Percentiles rank a stretch among this genome's conserved stretches.
These are phyloP conservation scores for Athalia rosae DNA, from an alignment of 2,888 invertebrate genomes.

Conservation along the genomic window DNA sequence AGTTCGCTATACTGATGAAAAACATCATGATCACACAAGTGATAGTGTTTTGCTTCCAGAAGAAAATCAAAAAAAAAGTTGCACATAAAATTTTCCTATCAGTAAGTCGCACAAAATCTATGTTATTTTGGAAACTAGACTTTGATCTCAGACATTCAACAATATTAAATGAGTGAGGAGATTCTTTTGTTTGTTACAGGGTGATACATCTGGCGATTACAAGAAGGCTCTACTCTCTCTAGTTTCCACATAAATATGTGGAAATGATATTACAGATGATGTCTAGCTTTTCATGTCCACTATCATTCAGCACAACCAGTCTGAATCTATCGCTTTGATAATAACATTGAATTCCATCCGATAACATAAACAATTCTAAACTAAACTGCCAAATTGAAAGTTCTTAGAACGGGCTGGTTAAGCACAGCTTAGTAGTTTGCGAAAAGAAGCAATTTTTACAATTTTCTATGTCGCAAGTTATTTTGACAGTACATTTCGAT, in stretches of 20 bases:
- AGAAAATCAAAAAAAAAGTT: conserved; percentile 20
- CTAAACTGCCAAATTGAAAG: conserved; percentile 41
- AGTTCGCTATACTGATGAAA: conserved; percentile 11
- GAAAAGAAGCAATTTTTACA: conserved; percentile 9
- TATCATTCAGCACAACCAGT: conserved; percentile 20
- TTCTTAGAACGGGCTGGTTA: conserved; percentile 29
- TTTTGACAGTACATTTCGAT: conserved; percentile 8
- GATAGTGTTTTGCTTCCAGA: conserved; percentile 13
- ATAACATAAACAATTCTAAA: conserved; percentile 17
- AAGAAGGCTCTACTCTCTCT: conserved; percentile 91
- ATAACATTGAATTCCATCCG: conserved; percentile 38
- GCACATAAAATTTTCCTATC: neutral
- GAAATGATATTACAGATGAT: neutral
- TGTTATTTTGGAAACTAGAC: conserved; percentile 37
- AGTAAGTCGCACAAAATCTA: conserved; percentile 37
- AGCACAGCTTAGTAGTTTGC: conserved; percentile 36
- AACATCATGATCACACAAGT: conserved; percentile 19
- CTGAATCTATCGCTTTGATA: conserved; percentile 29
- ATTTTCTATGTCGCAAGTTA: conserved; percentile 10
- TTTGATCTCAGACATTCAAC: conserved; percentile 37
- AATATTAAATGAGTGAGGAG: conserved; percentile 44
- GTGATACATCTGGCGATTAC: conserved; percentile 95
- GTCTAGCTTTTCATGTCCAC: conserved; percentile 26
- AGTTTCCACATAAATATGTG: conserved; percentile 78
- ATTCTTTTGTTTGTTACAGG: conserved; percentile 78